Conservation (phyloP, 1,140 invertebrate genomes). For the Meloidogyne floridensis region DNA sequence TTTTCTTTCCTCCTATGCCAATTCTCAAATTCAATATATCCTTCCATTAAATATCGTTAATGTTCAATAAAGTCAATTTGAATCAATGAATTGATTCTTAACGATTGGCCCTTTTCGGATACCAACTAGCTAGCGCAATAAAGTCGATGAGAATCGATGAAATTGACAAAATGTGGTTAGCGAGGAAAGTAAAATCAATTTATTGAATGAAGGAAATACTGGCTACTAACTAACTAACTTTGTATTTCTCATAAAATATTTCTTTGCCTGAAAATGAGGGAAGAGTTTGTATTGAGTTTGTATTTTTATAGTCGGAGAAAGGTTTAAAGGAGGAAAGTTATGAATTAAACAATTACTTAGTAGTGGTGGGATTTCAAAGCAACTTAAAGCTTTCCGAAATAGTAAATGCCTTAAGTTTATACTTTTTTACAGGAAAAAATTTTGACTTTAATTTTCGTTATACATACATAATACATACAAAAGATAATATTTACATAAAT, state of each 20-base stretch:
- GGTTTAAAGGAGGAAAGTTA: no score
- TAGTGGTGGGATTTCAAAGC: no score
- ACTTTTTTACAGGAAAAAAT: no score
- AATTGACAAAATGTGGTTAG: not conserved
- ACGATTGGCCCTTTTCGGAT: not conserved
- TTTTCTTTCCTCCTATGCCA: not conserved
- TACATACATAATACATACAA: no score
- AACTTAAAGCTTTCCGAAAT: no score
- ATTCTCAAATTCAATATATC: slow-evolving; percentile 4
- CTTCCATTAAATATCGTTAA: not conserved
- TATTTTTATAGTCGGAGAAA: no score
- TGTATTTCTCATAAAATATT: not conserved
- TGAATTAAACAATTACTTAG: no score
- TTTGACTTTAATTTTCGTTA: no score
- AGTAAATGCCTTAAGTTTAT: no score
- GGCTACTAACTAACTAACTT: not conserved
- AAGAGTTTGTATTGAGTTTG: no score
- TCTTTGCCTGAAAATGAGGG: not conserved
- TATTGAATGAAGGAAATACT: not conserved
- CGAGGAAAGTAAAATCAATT: not conserved
- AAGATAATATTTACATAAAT: no score
- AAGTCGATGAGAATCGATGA: slow-evolving; percentile 1
- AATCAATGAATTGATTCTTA: slow-evolving; percentile 1
- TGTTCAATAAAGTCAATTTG: slow-evolving; percentile 6
- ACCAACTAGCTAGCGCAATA: not conserved